These are phyloP conservation scores for Melanotaenia maccullochi DNA, from an alignment of 2,797 vertebrate genomes.

Conservation along the genomic window DNA sequence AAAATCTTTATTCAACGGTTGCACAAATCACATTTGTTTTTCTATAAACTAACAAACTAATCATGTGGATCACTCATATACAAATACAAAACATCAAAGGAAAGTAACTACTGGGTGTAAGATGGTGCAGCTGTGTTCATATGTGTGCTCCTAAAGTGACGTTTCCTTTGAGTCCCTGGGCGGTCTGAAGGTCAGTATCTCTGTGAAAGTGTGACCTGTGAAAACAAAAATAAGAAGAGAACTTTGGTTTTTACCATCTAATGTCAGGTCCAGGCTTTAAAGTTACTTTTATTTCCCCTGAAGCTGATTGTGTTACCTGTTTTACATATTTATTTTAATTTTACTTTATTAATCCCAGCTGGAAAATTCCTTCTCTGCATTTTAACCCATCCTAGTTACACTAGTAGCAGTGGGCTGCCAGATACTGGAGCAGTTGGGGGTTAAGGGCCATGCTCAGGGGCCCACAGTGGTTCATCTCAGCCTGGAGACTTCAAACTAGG, in stretches of 20 bases:
- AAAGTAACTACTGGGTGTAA: not conserved
- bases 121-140: not conserved
- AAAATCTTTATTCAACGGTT: not conserved
- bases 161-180: slow-evolving; percentile 81
- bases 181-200: slow-evolving; percentile 91
- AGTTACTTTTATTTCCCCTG: too few species aligned
- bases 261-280: too few species aligned
- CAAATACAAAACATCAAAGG: slow-evolving; percentile 12
- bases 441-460: too few species aligned
- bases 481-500: too few species aligned
- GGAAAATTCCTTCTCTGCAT: too few species aligned
- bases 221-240: slow-evolving; percentile 17
- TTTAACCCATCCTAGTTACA: too few species aligned
- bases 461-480: too few species aligned
- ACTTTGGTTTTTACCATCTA: not conserved
- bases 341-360: too few species aligned
- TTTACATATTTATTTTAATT: too few species aligned
- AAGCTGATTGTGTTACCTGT: too few species aligned
- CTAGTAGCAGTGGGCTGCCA: too few species aligned
- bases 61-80: not conserved
- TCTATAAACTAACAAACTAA: slow-evolving; percentile 9
- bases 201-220: slow-evolving; percentile 93
- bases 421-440: too few species aligned
- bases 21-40: not conserved
- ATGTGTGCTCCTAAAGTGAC: slow-evolving; percentile 69